phyloP scores from a whole-genome alignment of 2,797 vertebrate species.

The Lophius americanus region DNA sequence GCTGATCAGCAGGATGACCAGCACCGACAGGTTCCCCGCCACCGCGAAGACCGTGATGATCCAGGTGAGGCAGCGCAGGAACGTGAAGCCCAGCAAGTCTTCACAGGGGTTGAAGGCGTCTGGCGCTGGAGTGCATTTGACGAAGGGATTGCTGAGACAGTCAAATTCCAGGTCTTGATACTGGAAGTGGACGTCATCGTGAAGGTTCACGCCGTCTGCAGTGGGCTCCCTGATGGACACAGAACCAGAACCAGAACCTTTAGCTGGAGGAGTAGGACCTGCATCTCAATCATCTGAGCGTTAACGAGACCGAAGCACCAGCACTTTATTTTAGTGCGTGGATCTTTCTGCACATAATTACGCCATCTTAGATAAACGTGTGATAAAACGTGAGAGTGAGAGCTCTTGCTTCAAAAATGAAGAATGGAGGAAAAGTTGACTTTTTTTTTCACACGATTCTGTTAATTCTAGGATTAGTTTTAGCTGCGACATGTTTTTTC shows the following conservation, averaged over 20 bases:
- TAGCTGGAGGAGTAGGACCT: background rate
- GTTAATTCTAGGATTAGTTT: too few relatives aligned
- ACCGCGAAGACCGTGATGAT: conserved; percentile 87
- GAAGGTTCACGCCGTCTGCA: conserved; percentile 35
- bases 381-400: too few relatives aligned
- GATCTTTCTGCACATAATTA: too few relatives aligned
- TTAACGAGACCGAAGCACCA: too few relatives aligned
- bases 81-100: conserved; percentile 88
- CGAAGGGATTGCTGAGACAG: conserved; percentile 79
- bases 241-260: conserved; percentile 11
- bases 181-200: conserved; percentile 70
- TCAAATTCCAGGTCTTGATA: conserved; percentile 78
- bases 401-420: too few relatives aligned
- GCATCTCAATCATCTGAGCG: background rate
- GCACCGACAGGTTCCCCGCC: conserved; percentile 85
- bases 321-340: too few relatives aligned
- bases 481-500: too few relatives aligned
- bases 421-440: background rate
- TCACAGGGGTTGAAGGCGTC: conserved; percentile 93
- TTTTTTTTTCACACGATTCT: too few relatives aligned
- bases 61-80: conserved; percentile 89
- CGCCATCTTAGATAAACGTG: too few relatives aligned
- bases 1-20: conserved; percentile 85
- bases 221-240: conserved; percentile 64
- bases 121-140: conserved; percentile 87